These are phyloP conservation scores for Chloebia gouldiae DNA, from an alignment of 2,113 vertebrate species.

Conservation along the genomic window DNA sequence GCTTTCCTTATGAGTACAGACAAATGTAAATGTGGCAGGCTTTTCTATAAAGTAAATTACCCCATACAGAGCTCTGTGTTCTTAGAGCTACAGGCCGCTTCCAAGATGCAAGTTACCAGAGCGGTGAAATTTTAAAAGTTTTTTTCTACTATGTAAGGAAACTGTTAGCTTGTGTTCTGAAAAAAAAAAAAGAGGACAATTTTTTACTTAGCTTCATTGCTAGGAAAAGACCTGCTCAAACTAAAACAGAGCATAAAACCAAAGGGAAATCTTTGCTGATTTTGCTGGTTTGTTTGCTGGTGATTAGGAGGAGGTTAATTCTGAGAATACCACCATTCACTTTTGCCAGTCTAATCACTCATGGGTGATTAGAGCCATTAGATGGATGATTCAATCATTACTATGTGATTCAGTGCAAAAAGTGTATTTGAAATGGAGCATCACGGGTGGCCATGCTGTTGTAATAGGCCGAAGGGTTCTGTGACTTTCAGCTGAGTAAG, in stretches of 20 bases:
- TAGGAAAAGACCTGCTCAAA: not conserved
- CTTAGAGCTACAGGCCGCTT: not conserved
- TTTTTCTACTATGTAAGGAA: not conserved
- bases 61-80: not conserved
- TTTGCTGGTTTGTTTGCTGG: not conserved
- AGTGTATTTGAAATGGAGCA: not conserved
- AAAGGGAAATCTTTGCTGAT: not conserved
- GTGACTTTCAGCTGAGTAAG: not conserved
- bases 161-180: not conserved
- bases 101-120: not conserved
- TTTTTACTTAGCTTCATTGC: not conserved
- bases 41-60: not conserved
- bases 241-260: not conserved
- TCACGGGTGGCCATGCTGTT: not conserved
- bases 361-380: not conserved
- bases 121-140: not conserved
- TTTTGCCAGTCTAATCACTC: not conserved
- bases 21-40: fast-evolving
- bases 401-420: not conserved
- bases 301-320: not conserved
- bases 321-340: not conserved
- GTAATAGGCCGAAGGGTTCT: not conserved
- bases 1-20: not conserved
- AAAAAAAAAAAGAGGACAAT: not conserved
- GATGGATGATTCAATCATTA: not conserved